phyloP scores from a whole-genome alignment of 2,113 vertebrate genomes.

The Rynchops niger region DNA sequence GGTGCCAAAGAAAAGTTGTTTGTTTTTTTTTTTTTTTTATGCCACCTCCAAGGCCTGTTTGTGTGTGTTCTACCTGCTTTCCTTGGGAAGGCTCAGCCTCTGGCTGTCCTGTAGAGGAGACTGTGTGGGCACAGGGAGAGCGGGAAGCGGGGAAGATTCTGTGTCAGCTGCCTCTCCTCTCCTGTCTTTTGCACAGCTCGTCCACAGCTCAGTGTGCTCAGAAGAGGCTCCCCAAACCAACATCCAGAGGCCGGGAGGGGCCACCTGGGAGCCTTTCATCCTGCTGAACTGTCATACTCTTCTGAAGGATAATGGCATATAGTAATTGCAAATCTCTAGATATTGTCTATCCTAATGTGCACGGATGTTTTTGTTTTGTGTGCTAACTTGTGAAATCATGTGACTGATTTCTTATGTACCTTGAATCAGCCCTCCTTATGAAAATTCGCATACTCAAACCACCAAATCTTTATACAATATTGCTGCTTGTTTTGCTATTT shows the following conservation, averaged over 20 bases:
- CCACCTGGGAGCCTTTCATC: background rate
- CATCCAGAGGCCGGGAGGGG: background rate
- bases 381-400: background rate
- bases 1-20: background rate
- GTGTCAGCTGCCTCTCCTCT: background rate
- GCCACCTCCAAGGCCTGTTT: background rate
- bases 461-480: background rate
- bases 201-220: background rate
- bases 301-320: background rate
- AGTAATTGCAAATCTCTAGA: background rate
- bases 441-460: background rate
- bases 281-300: background rate
- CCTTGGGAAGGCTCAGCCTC: background rate
- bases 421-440: background rate
- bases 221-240: background rate
- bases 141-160: rapidly evolving
- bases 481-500: background rate
- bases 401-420: background rate
- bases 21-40: background rate
- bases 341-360: background rate
- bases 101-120: rapidly evolving
- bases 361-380: background rate
- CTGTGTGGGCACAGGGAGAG: background rate
- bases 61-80: background rate
- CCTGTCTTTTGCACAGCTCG: background rate